A percentile compares a stretch with the other conserved stretches of the same genome.
Evolutionary conservation across 1,140 invertebrate genomes (phyloP).

Genomic region (Lepidurus arcticus): DNA sequence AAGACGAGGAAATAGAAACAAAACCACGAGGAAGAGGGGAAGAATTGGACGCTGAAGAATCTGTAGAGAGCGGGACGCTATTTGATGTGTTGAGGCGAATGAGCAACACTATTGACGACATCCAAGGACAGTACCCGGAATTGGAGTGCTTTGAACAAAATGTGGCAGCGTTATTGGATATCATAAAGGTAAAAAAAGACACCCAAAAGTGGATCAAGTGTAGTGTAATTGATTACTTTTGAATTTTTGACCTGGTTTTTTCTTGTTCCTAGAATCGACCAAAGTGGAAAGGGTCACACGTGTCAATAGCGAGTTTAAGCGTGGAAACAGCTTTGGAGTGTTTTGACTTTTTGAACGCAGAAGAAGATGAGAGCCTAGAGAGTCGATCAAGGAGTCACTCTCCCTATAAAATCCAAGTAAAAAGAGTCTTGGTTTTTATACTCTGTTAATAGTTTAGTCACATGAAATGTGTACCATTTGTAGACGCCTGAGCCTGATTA

Average conservation of each 20-base stretch:
- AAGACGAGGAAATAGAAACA: constrained; percentile 34
- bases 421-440: background rate
- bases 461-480: background rate
- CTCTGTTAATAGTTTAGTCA: background rate
- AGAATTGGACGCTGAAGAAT: constrained; percentile 21
- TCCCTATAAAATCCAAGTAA: constrained; percentile 27
- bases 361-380: constrained; percentile 41
- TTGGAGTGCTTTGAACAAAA: constrained; percentile 45
- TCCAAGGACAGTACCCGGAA: constrained; percentile 47
- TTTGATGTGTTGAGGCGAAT: constrained; percentile 23
- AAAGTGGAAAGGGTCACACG: constrained; percentile 41
- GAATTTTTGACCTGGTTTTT: background rate
- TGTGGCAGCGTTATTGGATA: constrained; percentile 39
- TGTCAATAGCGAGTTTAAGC: constrained; percentile 49
- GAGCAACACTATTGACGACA: constrained; percentile 44
- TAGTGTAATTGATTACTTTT: background rate
- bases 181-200: constrained; percentile 32
- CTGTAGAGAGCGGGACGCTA: constrained; percentile 17
- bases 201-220: background rate
- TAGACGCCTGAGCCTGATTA: constrained; percentile 33
- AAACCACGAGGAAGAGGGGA: background rate
- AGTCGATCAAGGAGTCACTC: constrained; percentile 4
- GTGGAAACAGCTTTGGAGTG: constrained; percentile 52
- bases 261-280: constrained; percentile 34
- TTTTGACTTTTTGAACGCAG: constrained; percentile 53